Evolutionary conservation across 1,140 invertebrate species (phyloP).

Genomic region (Drosophila mojavensis): DNA sequence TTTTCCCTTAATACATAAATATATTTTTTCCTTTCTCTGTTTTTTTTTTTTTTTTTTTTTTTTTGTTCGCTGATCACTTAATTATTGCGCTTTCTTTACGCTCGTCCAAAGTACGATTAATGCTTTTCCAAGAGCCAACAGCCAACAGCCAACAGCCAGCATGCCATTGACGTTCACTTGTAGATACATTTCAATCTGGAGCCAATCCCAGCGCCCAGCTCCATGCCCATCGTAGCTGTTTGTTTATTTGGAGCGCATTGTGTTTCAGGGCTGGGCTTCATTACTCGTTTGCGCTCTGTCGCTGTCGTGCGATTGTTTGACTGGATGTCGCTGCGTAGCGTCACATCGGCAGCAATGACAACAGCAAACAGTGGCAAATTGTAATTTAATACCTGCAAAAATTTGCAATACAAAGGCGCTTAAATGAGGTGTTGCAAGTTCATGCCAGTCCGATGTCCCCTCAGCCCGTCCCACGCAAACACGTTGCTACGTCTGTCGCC

Average conservation of each 20-base stretch:
- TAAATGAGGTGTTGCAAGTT: constrained; percentile 80
- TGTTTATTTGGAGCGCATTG: constrained; percentile 77
- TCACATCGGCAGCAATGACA: constrained; percentile 34
- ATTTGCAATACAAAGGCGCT: constrained; percentile 76
- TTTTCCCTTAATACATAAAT: constrained; percentile 9
- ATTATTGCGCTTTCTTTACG: constrained; percentile 42
- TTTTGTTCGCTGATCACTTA: constrained; percentile 15
- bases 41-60: neutral
- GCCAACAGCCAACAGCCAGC: neutral
- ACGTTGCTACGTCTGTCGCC: constrained; percentile 1
- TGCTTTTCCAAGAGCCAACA: constrained; percentile 1
- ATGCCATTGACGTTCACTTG: constrained; percentile 27
- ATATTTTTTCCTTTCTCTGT: neutral
- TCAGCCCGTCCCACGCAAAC: neutral
- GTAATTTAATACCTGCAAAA: constrained; percentile 77
- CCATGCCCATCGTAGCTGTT: constrained; percentile 53
- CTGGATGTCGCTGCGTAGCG: constrained; percentile 44
- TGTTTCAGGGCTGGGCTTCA: constrained; percentile 63
- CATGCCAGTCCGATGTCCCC: constrained; percentile 37
- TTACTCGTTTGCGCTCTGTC: constrained; percentile 12
- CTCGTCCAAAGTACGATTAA: constrained; percentile 9
- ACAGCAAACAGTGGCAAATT: constrained; percentile 67
- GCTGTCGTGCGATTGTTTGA: constrained; percentile 50
- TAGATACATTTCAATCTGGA: constrained; percentile 67
- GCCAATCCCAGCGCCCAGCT: constrained; percentile 34